phyloP scores from a whole-genome alignment of 2,113 vertebrate species.

The Tympanuchus pallidicinctus region DNA sequence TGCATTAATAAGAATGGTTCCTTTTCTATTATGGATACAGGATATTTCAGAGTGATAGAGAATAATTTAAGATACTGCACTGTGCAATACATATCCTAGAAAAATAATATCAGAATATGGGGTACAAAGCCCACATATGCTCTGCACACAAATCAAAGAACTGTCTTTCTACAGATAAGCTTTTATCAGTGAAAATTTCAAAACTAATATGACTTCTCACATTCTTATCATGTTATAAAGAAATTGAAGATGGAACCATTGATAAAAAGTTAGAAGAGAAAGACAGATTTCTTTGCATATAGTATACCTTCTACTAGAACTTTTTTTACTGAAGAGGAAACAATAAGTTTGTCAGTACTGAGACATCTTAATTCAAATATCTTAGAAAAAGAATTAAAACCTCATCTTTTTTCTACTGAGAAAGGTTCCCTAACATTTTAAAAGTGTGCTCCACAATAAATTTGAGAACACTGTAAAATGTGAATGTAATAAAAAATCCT shows the following conservation, averaged over 20 bases:
- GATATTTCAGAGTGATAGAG: not conserved
- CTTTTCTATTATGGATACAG: not conserved
- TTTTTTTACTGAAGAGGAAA: not conserved
- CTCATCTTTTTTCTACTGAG: not conserved
- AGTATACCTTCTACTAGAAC: not conserved
- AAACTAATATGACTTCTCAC: constrained; percentile 20
- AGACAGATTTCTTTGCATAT: not conserved
- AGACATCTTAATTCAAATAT: not conserved
- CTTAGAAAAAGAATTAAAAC: not conserved
- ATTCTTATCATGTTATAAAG: not conserved
- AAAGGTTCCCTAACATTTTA: not conserved
- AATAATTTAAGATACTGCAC: not conserved
- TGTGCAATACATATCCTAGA: not conserved
- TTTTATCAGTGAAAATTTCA: constrained; percentile 4
- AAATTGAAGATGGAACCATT: not conserved
- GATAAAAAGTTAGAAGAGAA: constrained; percentile 7
- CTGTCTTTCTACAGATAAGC: not conserved
- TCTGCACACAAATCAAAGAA: not conserved
- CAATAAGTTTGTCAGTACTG: not conserved
- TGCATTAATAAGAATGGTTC: not conserved
- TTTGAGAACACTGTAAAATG: not conserved
- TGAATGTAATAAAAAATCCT: not conserved
- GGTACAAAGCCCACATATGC: not conserved
- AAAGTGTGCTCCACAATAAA: not conserved
- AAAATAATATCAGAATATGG: not conserved